Conservation (phyloP, 2,797 vertebrate genomes). For the Pipistrellus pygmaeus region DNA sequence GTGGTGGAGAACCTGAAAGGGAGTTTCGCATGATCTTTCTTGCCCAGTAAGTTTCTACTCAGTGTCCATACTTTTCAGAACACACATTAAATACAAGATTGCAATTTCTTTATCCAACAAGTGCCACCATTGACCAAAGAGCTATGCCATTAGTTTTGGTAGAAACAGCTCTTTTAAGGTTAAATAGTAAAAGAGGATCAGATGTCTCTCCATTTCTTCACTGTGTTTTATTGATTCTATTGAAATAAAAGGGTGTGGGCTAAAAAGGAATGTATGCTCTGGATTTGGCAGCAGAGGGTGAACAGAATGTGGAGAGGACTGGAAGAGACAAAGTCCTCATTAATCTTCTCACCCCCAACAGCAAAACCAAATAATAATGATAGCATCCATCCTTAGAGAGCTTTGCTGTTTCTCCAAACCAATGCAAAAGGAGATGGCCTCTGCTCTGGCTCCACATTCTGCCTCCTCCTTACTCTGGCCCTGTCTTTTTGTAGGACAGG, state of each 20-base stretch:
- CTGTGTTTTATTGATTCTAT: constrained; percentile 49
- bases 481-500: neutral
- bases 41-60: constrained; percentile 8
- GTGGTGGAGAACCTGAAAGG: constrained; percentile 39
- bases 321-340: neutral
- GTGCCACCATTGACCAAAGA: neutral
- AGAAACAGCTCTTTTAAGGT: constrained; percentile 49
- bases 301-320: neutral
- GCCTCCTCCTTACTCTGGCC: neutral
- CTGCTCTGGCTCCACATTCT: neutral
- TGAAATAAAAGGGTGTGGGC: constrained; percentile 40
- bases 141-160: neutral
- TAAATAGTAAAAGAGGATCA: constrained; percentile 39
- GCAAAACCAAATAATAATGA: constrained; percentile 13
- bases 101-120: neutral
- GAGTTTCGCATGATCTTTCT: constrained; percentile 23
- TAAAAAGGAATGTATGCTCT: constrained; percentile 42
- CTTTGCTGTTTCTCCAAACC: neutral
- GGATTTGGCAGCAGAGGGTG: constrained; percentile 4
- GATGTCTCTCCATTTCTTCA: neutral
- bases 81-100: constrained; percentile 17
- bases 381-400: neutral
- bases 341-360: neutral
- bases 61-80: constrained; percentile 3
- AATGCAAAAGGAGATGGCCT: neutral